Percentiles rank a stretch among this genome's conserved stretches.
phyloP scores from a whole-genome alignment of 1,140 invertebrate species.

The Solenopsis invicta region DNA sequence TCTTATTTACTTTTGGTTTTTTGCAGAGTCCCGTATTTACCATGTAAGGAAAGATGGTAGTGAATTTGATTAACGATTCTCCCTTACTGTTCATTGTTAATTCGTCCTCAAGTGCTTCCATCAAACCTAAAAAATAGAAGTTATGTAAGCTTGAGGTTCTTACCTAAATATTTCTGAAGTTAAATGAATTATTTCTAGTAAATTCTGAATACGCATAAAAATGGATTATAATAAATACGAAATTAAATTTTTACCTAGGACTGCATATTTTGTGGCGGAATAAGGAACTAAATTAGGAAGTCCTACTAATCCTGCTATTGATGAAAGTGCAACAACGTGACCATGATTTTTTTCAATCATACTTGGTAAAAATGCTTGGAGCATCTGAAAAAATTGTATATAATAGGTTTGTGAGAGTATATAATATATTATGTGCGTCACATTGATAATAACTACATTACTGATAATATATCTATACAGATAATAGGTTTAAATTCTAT shows the following conservation, averaged over 20 bases:
- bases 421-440: neutral
- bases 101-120: slow-evolving; percentile 92
- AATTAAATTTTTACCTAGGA: slow-evolving; percentile 87
- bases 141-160: neutral
- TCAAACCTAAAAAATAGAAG: slow-evolving; percentile 86
- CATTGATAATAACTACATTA: neutral
- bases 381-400: slow-evolving; percentile 86
- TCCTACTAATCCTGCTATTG: slow-evolving; percentile 93
- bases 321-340: slow-evolving; percentile 93
- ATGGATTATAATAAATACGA: neutral
- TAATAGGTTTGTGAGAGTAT: neutral
- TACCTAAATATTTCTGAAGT: neutral
- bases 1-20: slow-evolving; percentile 89
- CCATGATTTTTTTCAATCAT: slow-evolving; percentile 94
- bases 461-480: too few species aligned
- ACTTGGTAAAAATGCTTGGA: slow-evolving; percentile 92
- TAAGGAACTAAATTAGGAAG: slow-evolving; percentile 93
- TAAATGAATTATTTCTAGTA: neutral
- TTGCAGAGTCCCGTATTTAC: slow-evolving; percentile 95
- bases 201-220: neutral
- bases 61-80: slow-evolving; percentile 89
- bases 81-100: slow-evolving; percentile 82
- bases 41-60: slow-evolving; percentile 93
- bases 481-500: neutral
- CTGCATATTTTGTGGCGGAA: slow-evolving; percentile 94